A percentile compares a stretch with the other conserved stretches of the same genome.
Evolutionary conservation across 2,113 vertebrate genomes (phyloP).

Genomic region (Cricetomys ansorgei): DNA sequence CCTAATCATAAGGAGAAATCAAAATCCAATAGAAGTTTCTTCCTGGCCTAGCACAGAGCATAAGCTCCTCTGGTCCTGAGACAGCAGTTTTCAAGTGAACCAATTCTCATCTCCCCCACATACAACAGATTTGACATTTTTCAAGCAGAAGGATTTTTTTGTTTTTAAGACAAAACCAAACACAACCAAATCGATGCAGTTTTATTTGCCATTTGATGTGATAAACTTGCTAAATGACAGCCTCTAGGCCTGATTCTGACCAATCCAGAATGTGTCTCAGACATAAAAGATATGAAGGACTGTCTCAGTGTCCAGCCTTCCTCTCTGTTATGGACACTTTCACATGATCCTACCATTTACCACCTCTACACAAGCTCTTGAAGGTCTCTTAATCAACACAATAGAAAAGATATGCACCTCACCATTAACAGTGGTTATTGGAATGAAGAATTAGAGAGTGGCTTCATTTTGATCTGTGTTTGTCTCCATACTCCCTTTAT

Average conservation of each 20-base stretch:
- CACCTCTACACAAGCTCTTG: background rate
- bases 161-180: constrained; percentile 24
- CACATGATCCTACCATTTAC: background rate
- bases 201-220: constrained; percentile 51
- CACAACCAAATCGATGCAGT: constrained; percentile 55
- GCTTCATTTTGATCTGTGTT: constrained; percentile 24
- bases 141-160: constrained; percentile 47
- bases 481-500: background rate
- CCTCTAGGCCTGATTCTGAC: background rate
- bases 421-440: background rate
- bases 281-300: background rate
- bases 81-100: constrained; percentile 19
- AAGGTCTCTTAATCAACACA: background rate
- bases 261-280: background rate
- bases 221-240: constrained; percentile 42
- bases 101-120: constrained; percentile 30
- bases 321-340: background rate
- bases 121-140: constrained; percentile 37
- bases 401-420: background rate
- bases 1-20: background rate
- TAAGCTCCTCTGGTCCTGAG: background rate
- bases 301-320: background rate
- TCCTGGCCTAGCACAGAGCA: background rate
- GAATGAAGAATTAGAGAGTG: background rate
- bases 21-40: background rate